Percentiles rank a stretch among this genome's conserved stretches.
These are phyloP conservation scores for Vidua chalybeata DNA, from an alignment of 2,113 vertebrate genomes.

Conservation along the genomic window DNA sequence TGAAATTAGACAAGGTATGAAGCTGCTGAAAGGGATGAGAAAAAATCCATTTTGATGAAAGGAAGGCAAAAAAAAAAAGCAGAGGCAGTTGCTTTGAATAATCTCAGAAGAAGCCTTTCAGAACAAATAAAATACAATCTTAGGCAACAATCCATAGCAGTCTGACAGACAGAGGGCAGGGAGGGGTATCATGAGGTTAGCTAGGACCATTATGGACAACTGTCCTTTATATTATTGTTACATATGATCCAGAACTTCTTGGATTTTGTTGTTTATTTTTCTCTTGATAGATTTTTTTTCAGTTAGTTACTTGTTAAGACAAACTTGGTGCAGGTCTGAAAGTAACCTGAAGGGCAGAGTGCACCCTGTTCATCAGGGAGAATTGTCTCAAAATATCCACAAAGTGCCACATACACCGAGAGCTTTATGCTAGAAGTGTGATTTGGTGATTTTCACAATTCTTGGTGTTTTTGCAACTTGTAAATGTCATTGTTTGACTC, in stretches of 20 bases:
- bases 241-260: background rate
- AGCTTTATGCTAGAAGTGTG: background rate
- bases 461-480: background rate
- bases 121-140: background rate
- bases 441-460: background rate
- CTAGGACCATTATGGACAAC: background rate
- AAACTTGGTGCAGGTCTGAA: background rate
- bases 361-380: background rate
- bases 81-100: background rate
- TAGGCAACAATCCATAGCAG: background rate
- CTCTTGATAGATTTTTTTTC: background rate
- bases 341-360: background rate
- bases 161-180: background rate
- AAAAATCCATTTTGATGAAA: background rate
- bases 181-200: background rate
- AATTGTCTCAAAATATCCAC: background rate
- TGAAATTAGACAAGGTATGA: background rate
- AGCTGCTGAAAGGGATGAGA: background rate
- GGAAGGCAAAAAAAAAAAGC: background rate
- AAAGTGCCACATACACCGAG: rapidly evolving
- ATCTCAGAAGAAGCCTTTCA: background rate
- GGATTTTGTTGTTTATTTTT: background rate
- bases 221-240: background rate
- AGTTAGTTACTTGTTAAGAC: background rate
- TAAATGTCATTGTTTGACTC: background rate